phyloP scores from a whole-genome alignment of 2,113 vertebrate species.

The Microtus oregoni region DNA sequence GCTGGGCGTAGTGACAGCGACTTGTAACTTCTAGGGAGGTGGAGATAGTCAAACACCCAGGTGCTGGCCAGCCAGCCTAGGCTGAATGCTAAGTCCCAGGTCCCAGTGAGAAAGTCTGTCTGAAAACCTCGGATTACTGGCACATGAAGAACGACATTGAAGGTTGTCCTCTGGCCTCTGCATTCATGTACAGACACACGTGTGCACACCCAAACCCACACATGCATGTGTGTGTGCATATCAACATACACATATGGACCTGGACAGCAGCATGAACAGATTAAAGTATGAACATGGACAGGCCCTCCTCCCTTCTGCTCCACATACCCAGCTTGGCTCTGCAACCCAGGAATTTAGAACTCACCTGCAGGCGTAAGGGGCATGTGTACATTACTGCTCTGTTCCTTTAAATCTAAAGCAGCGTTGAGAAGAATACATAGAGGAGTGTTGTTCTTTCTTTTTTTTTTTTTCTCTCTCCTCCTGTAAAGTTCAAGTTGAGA shows the following conservation, averaged over 20 bases:
- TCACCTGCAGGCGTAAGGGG: neutral
- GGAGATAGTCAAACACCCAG: neutral
- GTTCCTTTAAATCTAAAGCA: constrained; percentile 40
- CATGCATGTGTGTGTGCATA: too few species aligned
- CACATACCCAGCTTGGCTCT: accelerated
- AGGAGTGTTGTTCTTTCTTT: neutral
- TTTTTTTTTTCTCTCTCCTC: neutral
- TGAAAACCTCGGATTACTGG: neutral
- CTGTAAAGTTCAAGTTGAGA: constrained; percentile 71
- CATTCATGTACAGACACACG: neutral
- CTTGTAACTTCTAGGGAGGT: neutral
- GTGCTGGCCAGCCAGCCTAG: neutral
- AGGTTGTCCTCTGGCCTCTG: neutral
- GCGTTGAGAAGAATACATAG: neutral
- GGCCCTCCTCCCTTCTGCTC: neutral
- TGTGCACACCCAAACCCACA: neutral
- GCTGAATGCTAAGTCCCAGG: neutral
- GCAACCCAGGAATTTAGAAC: neutral
- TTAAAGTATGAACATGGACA: accelerated
- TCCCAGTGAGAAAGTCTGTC: neutral
- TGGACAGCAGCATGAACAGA: neutral
- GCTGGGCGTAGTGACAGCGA: neutral
- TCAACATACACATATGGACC: neutral
- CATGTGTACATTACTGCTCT: neutral
- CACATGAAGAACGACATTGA: neutral